Base-by-base conservation (phyloP, 2,113 vertebrate genomes). In the Plecotus auritus region DNA sequence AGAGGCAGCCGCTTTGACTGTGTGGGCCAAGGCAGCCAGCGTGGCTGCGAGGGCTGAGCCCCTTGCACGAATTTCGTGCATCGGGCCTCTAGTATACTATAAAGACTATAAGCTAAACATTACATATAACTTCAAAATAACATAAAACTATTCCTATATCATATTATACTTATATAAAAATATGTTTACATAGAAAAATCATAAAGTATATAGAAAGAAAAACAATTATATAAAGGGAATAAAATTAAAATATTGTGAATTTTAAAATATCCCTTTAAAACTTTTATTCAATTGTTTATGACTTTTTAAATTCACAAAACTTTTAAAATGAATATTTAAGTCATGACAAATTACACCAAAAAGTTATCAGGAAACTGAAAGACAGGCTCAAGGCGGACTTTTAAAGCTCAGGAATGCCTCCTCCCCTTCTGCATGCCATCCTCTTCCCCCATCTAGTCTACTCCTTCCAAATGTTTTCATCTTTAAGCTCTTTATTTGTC, bases 241-340 rank as follows among this genome's bases (percentile, higher is more conserved):
- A 23, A n/a, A 66, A 90, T 70, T 82, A 88, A 94, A 91, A 93
- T 14, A 67, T 0, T 59, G n/a, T 61, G 10, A 72, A 61, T 74
- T 89, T 47, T 95, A n/a, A 16, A 66, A 42, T 81, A 85, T 85
- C 67, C 18, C 54, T 61, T 88, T 84, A 81, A 95, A 74, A 54
- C 35, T 64, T 32, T 64, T 51, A 56, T 45, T 93, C 74, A 64
- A 32, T 18, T 88, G 23, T 76, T 32, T 37, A 70, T 11, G 37
- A 82, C 66, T 90, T 91, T 76, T 22, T 78, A 74, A 89, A 47
- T 54, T 72, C 35, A 83, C 10, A 59, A 42, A 47, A 35, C 2
- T 77, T 51, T 94, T 74, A 45, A 45, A 90, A 83, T 90, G n/a
- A 47, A 20, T n/a, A 47, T 32, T 77, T 91, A 66, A 90, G 28